phyloP scores from a whole-genome alignment of 2,797 vertebrate genomes.

The Falco columbarius region DNA sequence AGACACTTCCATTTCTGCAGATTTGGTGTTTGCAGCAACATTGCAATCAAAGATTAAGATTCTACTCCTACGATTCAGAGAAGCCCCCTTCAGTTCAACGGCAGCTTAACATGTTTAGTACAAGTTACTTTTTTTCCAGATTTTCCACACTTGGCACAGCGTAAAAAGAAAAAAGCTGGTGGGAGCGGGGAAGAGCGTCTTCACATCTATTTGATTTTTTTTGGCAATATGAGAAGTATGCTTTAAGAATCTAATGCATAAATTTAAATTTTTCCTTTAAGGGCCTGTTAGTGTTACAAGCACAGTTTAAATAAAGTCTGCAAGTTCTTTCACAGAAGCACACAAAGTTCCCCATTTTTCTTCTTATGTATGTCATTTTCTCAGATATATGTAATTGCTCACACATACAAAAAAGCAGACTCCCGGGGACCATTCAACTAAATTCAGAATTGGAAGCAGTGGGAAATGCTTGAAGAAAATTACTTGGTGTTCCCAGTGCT shows the following conservation, averaged over 20 bases:
- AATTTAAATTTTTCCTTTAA: neutral
- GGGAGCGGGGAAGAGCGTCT: neutral
- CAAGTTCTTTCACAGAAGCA: neutral
- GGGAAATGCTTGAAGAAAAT: neutral
- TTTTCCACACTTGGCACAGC: neutral
- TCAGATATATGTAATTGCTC: neutral
- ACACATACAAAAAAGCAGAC: neutral
- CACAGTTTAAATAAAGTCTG: slow-evolving; percentile 34
- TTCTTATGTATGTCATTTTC: neutral
- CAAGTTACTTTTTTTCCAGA: neutral
- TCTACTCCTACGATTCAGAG: neutral
- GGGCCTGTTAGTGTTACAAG: neutral
- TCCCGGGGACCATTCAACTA: neutral
- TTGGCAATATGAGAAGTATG: neutral
- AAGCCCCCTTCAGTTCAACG: neutral
- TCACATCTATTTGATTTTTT: neutral
- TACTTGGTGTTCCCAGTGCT: neutral
- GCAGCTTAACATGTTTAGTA: neutral
- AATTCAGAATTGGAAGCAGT: neutral
- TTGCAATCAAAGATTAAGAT: slow-evolving; percentile 37
- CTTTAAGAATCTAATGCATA: neutral
- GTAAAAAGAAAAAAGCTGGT: neutral
- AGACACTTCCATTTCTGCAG: slow-evolving; percentile 22
- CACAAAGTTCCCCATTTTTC: neutral
- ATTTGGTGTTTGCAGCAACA: slow-evolving; percentile 62